Conservation (phyloP, 92 coral and sea anemone genomes). For the Virgularia gustaviana region DNA sequence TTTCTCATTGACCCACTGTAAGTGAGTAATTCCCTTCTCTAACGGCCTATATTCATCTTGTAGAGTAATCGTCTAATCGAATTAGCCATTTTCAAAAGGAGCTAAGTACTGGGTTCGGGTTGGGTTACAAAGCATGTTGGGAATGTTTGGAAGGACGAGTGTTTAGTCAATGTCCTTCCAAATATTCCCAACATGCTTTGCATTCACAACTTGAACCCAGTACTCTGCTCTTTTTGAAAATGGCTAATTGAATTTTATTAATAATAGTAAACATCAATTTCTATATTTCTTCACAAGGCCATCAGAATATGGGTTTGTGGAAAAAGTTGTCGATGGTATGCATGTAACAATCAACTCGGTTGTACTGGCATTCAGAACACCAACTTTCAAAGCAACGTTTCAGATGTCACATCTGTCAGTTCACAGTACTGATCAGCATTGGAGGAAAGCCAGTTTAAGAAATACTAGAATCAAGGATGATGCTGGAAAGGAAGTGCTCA, state of each 20-base stretch:
- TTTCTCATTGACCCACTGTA: too few species aligned
- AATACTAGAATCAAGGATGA: conserved; percentile 91
- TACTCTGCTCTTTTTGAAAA: too few species aligned
- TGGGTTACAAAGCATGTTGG: too few species aligned
- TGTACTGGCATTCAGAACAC: conserved; percentile 79
- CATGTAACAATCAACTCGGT: conserved; percentile 93
- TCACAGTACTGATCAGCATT: conserved; percentile 85
- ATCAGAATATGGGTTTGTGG: conserved; percentile 95
- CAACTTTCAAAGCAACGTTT: conserved; percentile 81
- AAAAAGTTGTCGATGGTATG: conserved; percentile 99
- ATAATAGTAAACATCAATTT: not conserved
- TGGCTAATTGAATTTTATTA: too few species aligned
- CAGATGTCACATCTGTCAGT: conserved; percentile 86
- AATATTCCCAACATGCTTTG: too few species aligned
- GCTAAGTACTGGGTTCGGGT: too few species aligned
- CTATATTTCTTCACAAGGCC: conserved; percentile 59
- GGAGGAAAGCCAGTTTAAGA: conserved; percentile 82
- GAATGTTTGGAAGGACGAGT: too few species aligned
- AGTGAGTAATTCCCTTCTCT: too few species aligned
- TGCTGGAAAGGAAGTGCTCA: conserved; percentile 73
- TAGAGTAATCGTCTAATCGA: too few species aligned
- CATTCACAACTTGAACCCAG: too few species aligned
- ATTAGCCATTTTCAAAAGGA: too few species aligned
- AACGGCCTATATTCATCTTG: too few species aligned
- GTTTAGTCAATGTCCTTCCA: not conserved